Conservation (phyloP, 2,113 vertebrate genomes). For the Marcusenius ussheri region DNA sequence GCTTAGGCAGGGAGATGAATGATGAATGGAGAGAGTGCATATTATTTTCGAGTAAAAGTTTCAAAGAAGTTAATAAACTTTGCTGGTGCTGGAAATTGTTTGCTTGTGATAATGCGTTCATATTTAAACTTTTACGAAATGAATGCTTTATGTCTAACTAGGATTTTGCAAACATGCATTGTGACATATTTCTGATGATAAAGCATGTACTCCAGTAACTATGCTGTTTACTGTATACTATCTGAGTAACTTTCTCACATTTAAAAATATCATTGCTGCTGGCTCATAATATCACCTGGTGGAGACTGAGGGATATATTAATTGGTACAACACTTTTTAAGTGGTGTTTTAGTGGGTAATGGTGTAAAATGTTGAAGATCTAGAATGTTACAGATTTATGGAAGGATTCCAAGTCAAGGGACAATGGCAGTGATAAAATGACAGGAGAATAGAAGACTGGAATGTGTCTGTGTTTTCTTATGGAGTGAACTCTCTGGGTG, state of each 20-base stretch:
- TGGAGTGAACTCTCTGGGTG: slow-evolving; percentile 10
- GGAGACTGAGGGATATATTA: not conserved
- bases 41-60: not conserved
- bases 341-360: not conserved
- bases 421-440: slow-evolving; percentile 1
- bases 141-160: not conserved
- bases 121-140: not conserved
- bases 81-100: not conserved
- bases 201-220: not conserved
- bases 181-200: not conserved
- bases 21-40: not conserved
- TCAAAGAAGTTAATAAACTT: not conserved
- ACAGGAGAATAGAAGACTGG: not conserved
- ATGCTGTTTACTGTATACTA: not conserved
- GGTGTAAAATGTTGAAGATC: not conserved
- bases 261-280: not conserved
- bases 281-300: not conserved
- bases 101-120: not conserved
- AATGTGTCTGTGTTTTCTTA: slow-evolving; percentile 11
- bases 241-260: not conserved
- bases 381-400: not conserved
- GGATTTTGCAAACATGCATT: not conserved
- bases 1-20: not conserved
- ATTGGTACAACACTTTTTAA: not conserved
- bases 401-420: not conserved